Base-by-base conservation (phyloP, 2,888 invertebrate species). In the Blastobasis lacticolella region DNA sequence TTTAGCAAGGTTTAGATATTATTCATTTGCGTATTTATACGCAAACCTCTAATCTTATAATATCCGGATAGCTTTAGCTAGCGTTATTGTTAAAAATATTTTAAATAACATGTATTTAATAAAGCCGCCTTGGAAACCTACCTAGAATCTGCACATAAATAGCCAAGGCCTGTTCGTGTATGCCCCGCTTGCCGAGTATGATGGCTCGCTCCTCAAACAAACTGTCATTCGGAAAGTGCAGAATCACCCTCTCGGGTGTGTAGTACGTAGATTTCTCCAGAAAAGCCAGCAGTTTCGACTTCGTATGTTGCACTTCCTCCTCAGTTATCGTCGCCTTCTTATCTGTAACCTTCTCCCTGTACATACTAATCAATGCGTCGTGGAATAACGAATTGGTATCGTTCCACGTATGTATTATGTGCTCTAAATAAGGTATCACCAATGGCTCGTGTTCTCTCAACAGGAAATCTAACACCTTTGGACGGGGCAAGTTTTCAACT, bases 161-260 rank as follows among this genome's bases (percentile, higher is more conserved):
- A 1, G 95, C 93, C 47, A 99, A 85, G 0, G 97, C 97, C 73
- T 97, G 95, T 68, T 97, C 96, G 75, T 99, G 98, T 57, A 94
- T 90, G 0, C 96, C 96, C 37, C 98, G 86, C 63, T 95, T 93
- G 0, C 98, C 98, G 45, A 98, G 86, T 55, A 99, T 93, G n/a
- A 99, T 90, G 0, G 99, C 98, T 55, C 97, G 90, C 77, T 99
- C 99, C 74, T 98, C 97, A 69, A 95, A 93, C 66, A 99, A 87
- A 53, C 91, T 90, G 65, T 97, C 94, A 45, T 91, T 91, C 0
- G 97, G 97, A 63, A 98, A 97, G 70, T 95, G 94, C 36, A 94
- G 89, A 37, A 98, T 87, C 1, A 97, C 94, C 48, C 93, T 92
- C 76, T 98, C 97, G 0, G 97, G 94, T 0, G 93, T 94, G 69